Percentiles rank a stretch among this genome's conserved stretches.
phyloP scores from a whole-genome alignment of 2,888 invertebrate genomes.

The Sceliomorpha sp. region DNA sequence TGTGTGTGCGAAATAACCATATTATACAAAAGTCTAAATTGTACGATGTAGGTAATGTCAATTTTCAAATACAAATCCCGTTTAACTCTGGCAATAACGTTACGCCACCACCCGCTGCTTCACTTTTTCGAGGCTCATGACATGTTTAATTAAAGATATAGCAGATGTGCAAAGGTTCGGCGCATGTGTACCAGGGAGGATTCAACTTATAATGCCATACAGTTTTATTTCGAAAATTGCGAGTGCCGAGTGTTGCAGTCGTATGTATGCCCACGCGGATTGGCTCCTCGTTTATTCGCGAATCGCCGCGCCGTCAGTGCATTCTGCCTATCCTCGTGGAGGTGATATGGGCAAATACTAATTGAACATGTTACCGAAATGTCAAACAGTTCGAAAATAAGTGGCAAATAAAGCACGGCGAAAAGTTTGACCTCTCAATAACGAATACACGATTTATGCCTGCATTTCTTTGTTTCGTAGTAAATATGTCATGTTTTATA shows the following conservation, averaged over 20 bases:
- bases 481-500: no score
- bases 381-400: slow-evolving; percentile 22
- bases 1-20: no score
- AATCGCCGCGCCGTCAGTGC: slow-evolving; percentile 14
- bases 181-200: slow-evolving; percentile 21
- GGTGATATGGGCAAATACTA: slow-evolving; percentile 28
- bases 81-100: not conserved
- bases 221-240: slow-evolving; percentile 38
- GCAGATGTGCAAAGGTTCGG: slow-evolving; percentile 21
- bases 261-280: slow-evolving; percentile 25
- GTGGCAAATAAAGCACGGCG: slow-evolving; percentile 29
- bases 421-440: no score
- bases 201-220: slow-evolving; percentile 15
- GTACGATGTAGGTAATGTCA: no score
- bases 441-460: no score
- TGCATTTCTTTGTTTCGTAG: no score
- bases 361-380: slow-evolving; percentile 18
- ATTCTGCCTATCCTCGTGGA: slow-evolving; percentile 4
- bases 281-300: slow-evolving; percentile 25
- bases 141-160: slow-evolving; percentile 22
- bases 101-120: slow-evolving; percentile 3
- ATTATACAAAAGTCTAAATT: no score
- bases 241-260: slow-evolving; percentile 19
- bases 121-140: slow-evolving; percentile 6
- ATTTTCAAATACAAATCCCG: slow-evolving; percentile 1